Evolutionary conservation across 2,797 vertebrate species (phyloP).

Genomic region (Bradypus variegatus): DNA sequence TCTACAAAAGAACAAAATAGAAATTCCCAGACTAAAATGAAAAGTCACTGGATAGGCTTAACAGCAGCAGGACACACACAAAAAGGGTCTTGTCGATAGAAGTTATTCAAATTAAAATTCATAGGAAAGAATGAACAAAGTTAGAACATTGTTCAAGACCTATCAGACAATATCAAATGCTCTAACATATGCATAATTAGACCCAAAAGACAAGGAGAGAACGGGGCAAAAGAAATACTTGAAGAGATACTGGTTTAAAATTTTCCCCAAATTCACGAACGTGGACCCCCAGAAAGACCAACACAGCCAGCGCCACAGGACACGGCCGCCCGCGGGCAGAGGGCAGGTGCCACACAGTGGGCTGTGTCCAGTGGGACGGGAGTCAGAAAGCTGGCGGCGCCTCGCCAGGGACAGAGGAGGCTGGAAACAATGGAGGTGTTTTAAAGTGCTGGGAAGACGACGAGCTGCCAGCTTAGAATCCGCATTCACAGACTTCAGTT

Average conservation of each 20-base stretch:
- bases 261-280: background rate
- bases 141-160: background rate
- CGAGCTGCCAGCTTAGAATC: background rate
- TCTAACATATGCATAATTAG: background rate
- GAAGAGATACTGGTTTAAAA: no score
- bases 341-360: no score
- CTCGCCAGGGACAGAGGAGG: background rate
- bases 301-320: background rate
- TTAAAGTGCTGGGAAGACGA: no score
- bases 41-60: background rate
- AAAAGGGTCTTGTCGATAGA: no score
- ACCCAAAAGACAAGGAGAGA: background rate
- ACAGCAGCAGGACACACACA: no score
- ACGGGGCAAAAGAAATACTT: background rate
- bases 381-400: rapidly evolving
- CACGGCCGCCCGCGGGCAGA: rapidly evolving
- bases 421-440: no score
- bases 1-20: background rate
- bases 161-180: rapidly evolving
- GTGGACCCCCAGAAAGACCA: background rate
- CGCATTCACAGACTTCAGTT: background rate
- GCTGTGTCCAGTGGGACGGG: no score
- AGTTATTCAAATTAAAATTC: no score
- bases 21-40: background rate
- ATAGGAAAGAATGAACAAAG: background rate